Evolutionary conservation across 2,888 invertebrate genomes (phyloP).

Genomic region (Pristionchus exspectatus): DNA sequence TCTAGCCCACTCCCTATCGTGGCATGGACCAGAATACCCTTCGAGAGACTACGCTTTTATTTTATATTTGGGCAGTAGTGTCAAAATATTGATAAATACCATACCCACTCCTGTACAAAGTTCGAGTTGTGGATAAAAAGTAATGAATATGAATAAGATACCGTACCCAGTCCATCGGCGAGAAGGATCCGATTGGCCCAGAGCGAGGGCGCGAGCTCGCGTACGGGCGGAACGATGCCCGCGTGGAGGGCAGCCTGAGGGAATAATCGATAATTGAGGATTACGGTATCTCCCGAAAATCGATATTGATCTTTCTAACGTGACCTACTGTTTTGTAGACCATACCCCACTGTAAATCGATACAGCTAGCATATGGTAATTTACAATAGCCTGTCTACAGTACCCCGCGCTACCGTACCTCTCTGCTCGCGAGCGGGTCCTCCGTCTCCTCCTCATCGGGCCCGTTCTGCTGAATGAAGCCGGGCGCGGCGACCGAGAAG

Average conservation of each 20-base stretch:
- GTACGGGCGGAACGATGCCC: constrained; percentile 20
- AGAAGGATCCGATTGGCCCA: neutral
- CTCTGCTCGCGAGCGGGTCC: constrained; percentile 28
- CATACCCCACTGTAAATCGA: no score
- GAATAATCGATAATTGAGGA: neutral
- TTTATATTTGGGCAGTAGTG: no score
- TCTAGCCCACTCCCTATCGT: no score
- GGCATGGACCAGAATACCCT: no score
- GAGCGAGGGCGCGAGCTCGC: constrained; percentile 30
- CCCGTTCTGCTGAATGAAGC: constrained; percentile 8
- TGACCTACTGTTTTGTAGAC: neutral
- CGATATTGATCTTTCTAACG: neutral
- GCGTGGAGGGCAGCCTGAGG: constrained; percentile 17
- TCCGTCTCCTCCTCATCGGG: neutral
- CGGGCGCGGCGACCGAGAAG: neutral
- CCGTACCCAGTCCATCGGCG: no score
- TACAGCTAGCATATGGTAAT: no score
- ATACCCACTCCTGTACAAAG: no score
- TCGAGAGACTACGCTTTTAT: no score
- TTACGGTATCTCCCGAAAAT: neutral
- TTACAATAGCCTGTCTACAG: neutral
- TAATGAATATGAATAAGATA: no score
- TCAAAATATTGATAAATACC: no score
- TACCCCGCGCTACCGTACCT: neutral
- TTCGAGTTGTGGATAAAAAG: no score